Evolutionary conservation across 2,113 vertebrate genomes (phyloP).

Genomic region (Rhodinocichla rosea): DNA sequence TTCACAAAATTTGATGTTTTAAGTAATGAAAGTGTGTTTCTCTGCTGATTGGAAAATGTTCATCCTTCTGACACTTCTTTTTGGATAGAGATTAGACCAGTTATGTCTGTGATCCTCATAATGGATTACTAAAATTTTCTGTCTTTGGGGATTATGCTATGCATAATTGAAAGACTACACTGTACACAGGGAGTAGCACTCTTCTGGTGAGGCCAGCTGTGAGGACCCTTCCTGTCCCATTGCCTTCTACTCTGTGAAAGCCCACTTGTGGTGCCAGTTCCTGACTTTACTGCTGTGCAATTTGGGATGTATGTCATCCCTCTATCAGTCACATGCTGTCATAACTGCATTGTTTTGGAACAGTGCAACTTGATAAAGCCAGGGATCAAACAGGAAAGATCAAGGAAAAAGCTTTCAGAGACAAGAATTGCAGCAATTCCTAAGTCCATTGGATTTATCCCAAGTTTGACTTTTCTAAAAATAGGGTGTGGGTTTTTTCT

Average conservation of each 20-base stretch:
- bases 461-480: background rate
- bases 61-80: background rate
- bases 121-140: background rate
- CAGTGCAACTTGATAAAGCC: background rate
- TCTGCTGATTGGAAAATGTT: background rate
- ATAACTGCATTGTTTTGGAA: background rate
- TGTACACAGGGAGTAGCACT: background rate
- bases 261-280: background rate
- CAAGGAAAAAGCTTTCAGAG: background rate
- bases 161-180: background rate
- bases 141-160: background rate
- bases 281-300: background rate
- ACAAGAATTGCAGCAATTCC: background rate
- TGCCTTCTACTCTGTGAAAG: background rate
- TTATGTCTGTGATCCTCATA: accelerated
- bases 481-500: background rate
- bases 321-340: background rate
- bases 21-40: background rate
- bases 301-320: accelerated
- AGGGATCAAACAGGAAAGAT: background rate
- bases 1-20: background rate
- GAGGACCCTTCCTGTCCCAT: background rate
- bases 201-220: background rate
- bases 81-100: background rate
- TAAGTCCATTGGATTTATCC: background rate